phyloP scores from a whole-genome alignment of 1,140 invertebrate genomes.

The Papilio polytes region DNA sequence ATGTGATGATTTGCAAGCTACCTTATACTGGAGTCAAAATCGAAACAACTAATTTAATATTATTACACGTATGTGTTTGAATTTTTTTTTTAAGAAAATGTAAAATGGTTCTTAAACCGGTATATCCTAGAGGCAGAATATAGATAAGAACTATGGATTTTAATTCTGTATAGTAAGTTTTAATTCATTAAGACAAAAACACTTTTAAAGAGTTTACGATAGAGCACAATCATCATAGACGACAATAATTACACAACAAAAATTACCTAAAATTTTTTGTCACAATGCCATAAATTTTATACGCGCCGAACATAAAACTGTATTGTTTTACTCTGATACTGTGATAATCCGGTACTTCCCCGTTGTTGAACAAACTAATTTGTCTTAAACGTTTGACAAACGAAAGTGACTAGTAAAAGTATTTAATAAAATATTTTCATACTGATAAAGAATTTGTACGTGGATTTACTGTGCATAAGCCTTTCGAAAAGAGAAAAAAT shows the following conservation, averaged over 20 bases:
- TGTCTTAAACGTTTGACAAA: background rate
- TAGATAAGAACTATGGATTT: too few species aligned
- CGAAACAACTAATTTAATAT: too few species aligned
- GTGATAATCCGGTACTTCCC: constrained; percentile 10
- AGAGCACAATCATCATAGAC: background rate
- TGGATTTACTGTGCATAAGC: background rate
- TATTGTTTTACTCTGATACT: background rate
- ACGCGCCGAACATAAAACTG: constrained; percentile 14
- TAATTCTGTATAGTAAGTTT: too few species aligned
- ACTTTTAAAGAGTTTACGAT: background rate
- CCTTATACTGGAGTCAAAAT: too few species aligned
- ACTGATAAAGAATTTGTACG: background rate
- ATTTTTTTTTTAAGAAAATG: too few species aligned
- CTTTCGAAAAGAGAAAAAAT: background rate
- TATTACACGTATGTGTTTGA: too few species aligned
- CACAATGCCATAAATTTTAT: constrained; percentile 8
- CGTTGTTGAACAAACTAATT: constrained; percentile 3
- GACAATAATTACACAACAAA: background rate
- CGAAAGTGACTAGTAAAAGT: background rate
- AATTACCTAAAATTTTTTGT: background rate
- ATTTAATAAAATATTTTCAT: background rate
- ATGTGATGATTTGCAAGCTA: too few species aligned
- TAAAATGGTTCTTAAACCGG: too few species aligned
- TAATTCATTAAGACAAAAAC: too few species aligned
- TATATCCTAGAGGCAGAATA: too few species aligned